Conservation (phyloP, 37 sponge, comb jelly and placozoan genomes). For the Amphimedon queenslandica region DNA sequence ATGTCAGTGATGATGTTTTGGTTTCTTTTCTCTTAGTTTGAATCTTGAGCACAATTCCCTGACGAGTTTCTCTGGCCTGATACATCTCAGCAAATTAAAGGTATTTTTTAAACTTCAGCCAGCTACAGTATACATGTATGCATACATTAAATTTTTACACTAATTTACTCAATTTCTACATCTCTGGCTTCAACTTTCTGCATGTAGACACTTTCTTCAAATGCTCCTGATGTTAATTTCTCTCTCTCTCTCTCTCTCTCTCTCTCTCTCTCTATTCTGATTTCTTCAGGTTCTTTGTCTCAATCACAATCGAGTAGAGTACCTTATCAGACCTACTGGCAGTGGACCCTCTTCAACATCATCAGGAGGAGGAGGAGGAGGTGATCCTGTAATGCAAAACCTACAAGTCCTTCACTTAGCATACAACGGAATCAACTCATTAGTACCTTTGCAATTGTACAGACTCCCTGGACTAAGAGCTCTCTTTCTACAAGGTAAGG, state of each 20-base stretch:
- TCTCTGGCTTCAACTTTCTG: no score
- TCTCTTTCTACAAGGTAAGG: conserved; percentile 93
- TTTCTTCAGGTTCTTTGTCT: conserved; percentile 78
- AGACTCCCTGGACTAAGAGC: conserved; percentile 75
- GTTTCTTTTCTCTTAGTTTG: conserved; percentile 43
- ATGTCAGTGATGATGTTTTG: neutral
- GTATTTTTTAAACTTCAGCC: no score
- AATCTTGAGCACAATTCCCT: conserved; percentile 93
- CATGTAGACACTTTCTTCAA: no score
- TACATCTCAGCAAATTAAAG: conserved; percentile 76
- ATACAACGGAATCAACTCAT: conserved; percentile 84
- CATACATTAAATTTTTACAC: no score
- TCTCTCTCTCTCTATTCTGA: neutral
- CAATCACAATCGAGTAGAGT: conserved; percentile 86
- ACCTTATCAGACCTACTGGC: conserved; percentile 10
- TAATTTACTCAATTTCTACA: no score
- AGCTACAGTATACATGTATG: no score
- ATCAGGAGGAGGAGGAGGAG: no score
- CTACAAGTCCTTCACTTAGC: conserved; percentile 93
- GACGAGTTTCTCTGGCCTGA: conserved; percentile 80
- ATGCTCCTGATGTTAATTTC: no score
- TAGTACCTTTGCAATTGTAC: conserved; percentile 67
- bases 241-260: no score
- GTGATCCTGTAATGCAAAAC: conserved; percentile 54
- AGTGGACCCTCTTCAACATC: neutral